Conservation (phyloP, 2,888 invertebrate species). For the Ennomos erosarius region DNA sequence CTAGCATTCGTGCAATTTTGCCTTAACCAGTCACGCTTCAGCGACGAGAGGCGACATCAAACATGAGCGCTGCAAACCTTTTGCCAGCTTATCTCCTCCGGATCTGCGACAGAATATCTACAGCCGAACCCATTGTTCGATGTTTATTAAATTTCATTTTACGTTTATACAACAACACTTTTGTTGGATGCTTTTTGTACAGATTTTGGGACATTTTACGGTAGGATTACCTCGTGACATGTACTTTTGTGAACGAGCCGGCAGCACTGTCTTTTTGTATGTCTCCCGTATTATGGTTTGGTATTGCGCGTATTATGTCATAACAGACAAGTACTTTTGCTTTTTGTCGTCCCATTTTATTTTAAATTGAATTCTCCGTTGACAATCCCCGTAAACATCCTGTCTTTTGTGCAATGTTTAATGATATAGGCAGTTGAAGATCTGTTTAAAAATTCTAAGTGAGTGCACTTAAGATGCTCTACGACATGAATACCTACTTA, state of each 20-base stretch:
- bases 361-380: constrained; percentile 79
- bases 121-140: constrained; percentile 73
- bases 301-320: constrained; percentile 84
- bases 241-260: constrained; percentile 67
- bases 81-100: constrained; percentile 82
- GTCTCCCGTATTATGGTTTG: constrained; percentile 73
- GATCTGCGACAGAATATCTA: constrained; percentile 76
- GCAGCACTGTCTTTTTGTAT: constrained; percentile 78
- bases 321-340: constrained; percentile 77
- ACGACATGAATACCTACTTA: neutral
- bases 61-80: constrained; percentile 79
- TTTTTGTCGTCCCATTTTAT: constrained; percentile 74
- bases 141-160: constrained; percentile 86
- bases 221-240: constrained; percentile 78
- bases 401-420: constrained; percentile 70
- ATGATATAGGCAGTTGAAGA: constrained; percentile 43
- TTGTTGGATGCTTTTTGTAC: constrained; percentile 80
- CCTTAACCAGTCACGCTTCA: constrained; percentile 80
- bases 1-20: constrained; percentile 78
- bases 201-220: constrained; percentile 84
- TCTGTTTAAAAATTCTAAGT: constrained; percentile 12
- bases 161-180: constrained; percentile 84
- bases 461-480: constrained; percentile 2
- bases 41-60: constrained; percentile 83
- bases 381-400: constrained; percentile 81